These are phyloP conservation scores for Acropora yongei DNA, from an alignment of 64 coral and sea anemone species.

Conservation along the genomic window DNA sequence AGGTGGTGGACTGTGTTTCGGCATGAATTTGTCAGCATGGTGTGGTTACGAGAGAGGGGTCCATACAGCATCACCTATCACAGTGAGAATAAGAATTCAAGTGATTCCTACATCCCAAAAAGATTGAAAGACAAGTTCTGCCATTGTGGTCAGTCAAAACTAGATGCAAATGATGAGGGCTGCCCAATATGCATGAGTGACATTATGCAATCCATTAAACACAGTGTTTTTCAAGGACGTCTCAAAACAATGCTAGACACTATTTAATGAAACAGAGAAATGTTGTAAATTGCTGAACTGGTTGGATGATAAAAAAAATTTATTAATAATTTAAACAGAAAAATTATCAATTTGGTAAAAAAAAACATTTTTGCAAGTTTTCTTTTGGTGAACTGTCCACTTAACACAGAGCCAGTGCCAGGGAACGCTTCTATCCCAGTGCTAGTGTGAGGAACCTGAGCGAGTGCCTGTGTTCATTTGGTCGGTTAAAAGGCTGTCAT, in stretches of 20 bases:
- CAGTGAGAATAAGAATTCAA: slow-evolving; percentile 13
- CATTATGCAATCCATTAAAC: background rate
- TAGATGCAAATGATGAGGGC: slow-evolving; percentile 4
- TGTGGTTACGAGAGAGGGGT: slow-evolving; percentile 37
- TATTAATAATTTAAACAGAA: slow-evolving; percentile 45
- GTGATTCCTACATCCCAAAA: slow-evolving; percentile 40
- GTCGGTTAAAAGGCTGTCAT: slow-evolving; percentile 49
- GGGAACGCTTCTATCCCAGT: slow-evolving; percentile 6
- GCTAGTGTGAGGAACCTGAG: slow-evolving; percentile 35
- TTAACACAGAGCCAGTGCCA: slow-evolving; percentile 48
- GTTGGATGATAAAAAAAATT: slow-evolving; percentile 60
- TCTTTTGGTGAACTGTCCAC: slow-evolving; percentile 40
- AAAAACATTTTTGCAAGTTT: slow-evolving; percentile 21
- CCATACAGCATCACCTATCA: slow-evolving; percentile 27
- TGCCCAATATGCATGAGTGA: background rate
- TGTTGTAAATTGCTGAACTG: slow-evolving; percentile 27
- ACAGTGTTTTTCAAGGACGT: slow-evolving; percentile 4
- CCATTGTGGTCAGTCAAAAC: slow-evolving; percentile 26
- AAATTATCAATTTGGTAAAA: slow-evolving; percentile 29
- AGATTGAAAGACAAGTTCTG: slow-evolving; percentile 19
- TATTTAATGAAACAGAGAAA: slow-evolving; percentile 30
- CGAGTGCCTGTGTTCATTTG: slow-evolving; percentile 45
- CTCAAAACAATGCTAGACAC: background rate
- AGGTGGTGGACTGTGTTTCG: slow-evolving; percentile 70
- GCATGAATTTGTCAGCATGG: slow-evolving; percentile 38